Conservation (phyloP, 2,888 invertebrate species). For the Tanytarsus gracilentus region DNA sequence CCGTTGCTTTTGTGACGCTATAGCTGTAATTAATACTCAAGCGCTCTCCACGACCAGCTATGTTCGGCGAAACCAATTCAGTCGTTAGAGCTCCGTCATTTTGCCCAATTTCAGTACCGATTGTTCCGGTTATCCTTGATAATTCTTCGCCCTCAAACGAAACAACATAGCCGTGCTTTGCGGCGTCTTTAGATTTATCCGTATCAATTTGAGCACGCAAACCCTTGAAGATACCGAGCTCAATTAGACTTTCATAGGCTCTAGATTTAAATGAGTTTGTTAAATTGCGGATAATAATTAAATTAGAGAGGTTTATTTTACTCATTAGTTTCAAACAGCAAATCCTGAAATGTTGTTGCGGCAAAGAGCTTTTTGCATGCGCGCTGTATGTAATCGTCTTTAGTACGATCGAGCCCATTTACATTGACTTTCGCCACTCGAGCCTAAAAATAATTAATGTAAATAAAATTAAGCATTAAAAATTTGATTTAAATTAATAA, state of each 20-base stretch:
- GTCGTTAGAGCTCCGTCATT: conserved; percentile 73
- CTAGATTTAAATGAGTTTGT: conserved; percentile 38
- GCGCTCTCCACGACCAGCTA: conserved; percentile 79
- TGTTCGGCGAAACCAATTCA: conserved; percentile 69
- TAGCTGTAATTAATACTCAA: conserved; percentile 74
- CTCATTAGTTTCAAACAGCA: conserved; percentile 59
- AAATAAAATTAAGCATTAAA: not conserved
- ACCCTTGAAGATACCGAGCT: conserved; percentile 81
- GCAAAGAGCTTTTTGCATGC: conserved; percentile 75
- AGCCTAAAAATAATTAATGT: conserved; percentile 47
- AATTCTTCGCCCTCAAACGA: conserved; percentile 77
- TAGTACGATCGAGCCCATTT: conserved; percentile 76
- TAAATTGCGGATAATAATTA: conserved; percentile 6
- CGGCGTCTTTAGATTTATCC: conserved; percentile 63
- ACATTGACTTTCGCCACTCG: conserved; percentile 79
- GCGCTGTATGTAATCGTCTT: conserved; percentile 75
- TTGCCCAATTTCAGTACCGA: conserved; percentile 81
- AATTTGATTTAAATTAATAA: not conserved
- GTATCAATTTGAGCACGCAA: conserved; percentile 82
- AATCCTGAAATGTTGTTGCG: conserved; percentile 77
- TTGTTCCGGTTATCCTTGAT: conserved; percentile 70
- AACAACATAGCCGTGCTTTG: conserved; percentile 74
- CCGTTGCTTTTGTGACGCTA: conserved; percentile 72
- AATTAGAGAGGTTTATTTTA: conserved; percentile 43
- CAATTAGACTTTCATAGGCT: conserved; percentile 65